Evolutionary conservation across 2,888 invertebrate genomes (phyloP), one percentile per base, ranked within the genome.

Genomic region (Cantharis nigra): DNA sequence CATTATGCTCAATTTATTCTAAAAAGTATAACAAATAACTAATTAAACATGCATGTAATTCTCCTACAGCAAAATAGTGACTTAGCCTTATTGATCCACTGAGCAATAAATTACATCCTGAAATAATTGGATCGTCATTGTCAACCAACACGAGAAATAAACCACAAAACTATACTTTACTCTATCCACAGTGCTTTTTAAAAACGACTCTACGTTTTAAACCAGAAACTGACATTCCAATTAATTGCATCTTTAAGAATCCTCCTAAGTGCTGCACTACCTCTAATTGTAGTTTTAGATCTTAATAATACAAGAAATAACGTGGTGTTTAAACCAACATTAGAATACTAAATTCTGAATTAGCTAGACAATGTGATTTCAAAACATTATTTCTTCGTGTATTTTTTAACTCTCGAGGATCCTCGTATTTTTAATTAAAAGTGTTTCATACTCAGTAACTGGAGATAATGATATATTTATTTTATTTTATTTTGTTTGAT

Each of bases 1-100:
- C 64, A 70, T 70, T 70, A 62, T 28, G 49, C 72, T 26, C 26
- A 67, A 67, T 67, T 67, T 67, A 67, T 67, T 67, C 49, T n/a
- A 67, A 67, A 67, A 67, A 67, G 65, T 16, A 67, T 49, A 49
- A 49, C 49, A 49, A 49, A 49, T 49, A 49, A n/a, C 49, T n/a
- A 49, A 49, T 49, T 49, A 49, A 49, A 49, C 49, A 49, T 49
- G 49, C 49, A 49, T n/a, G n/a, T n/a, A 49, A 7, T 49, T 2
- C 5, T 7, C 4, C n/a, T 49, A 2, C n/a, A n/a, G n/a, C 4
- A n/a, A 49, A 49, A 49, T 49, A 5, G 7, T 49, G 1, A 4
- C 3, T 20, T 13, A 49, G 49, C 49, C 2, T 49, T 26, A 26
- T 26, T n/a, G n/a, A n/a, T 49, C n/a, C 49, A n/a, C 13, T 7